Conservation (phyloP, 2,888 invertebrate genomes). For the Elysia crispata region DNA sequence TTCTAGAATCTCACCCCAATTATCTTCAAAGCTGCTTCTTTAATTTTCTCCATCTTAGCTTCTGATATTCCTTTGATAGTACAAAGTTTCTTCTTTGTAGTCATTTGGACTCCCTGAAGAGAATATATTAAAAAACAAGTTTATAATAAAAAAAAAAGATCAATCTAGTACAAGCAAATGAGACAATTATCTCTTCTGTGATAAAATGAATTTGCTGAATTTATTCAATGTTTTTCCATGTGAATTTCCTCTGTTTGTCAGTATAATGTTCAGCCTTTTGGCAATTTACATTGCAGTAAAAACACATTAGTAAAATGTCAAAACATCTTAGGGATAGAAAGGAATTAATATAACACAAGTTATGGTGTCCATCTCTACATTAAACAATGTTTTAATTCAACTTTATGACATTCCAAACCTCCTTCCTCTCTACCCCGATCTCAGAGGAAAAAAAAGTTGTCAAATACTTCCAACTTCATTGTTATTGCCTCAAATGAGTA, state of each 20-base stretch:
- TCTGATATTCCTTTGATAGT: conserved; percentile 87
- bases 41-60: conserved; percentile 87
- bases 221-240: too few species aligned
- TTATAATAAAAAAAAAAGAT: too few species aligned
- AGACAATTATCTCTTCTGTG: too few species aligned
- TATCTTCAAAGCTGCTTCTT: conserved; percentile 86
- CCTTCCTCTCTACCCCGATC: background rate
- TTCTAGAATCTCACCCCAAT: conserved; percentile 61
- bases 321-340: too few species aligned
- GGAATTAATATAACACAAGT: too few species aligned
- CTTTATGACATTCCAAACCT: background rate
- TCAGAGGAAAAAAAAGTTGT: background rate
- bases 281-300: too few species aligned
- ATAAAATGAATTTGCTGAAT: background rate
- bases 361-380: background rate
- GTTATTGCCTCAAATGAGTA: too few species aligned
- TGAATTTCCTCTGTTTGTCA: too few species aligned
- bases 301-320: too few species aligned
- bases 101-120: conserved; percentile 85
- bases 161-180: background rate
- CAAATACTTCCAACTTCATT: background rate
- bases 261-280: too few species aligned
- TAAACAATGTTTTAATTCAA: background rate
- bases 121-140: background rate
- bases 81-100: conserved; percentile 85